A percentile compares a stretch with the other conserved stretches of the same genome.
These are phyloP conservation scores for Theristicus caerulescens DNA, from an alignment of 2,113 vertebrate species.

Conservation along the genomic window DNA sequence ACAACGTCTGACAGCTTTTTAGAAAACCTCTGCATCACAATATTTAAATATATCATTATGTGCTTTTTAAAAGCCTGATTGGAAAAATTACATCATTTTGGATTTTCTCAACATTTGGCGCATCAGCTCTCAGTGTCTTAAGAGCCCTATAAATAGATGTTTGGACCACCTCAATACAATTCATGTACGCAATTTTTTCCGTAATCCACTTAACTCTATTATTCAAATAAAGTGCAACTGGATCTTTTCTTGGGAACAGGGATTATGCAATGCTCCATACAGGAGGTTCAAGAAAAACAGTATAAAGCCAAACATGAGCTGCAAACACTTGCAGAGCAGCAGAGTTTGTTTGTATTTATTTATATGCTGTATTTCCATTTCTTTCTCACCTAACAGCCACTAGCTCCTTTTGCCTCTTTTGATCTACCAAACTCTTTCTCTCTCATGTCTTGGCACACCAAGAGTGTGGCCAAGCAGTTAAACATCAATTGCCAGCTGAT, in stretches of 20 bases:
- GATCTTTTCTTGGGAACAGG: conserved; percentile 14
- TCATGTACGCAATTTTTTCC: conserved; percentile 42
- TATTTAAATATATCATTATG: conserved; percentile 3
- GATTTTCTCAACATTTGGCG: conserved; percentile 34
- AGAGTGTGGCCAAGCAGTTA: background rate
- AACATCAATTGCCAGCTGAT: background rate
- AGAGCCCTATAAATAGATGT: conserved; percentile 53
- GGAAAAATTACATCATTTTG: conserved; percentile 59
- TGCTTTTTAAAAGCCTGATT: conserved; percentile 22
- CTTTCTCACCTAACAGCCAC: background rate
- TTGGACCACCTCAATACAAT: conserved; percentile 50
- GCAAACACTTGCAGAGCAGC: background rate
- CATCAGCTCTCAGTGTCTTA: conserved; percentile 10
- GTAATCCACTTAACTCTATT: conserved; percentile 20
- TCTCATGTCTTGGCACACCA: background rate
- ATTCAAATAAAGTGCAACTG: conserved; percentile 26
- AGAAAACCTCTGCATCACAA: background rate
- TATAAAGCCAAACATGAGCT: background rate
- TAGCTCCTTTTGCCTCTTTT: background rate
- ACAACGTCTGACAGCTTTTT: background rate
- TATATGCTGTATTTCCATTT: background rate
- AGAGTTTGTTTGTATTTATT: conserved; percentile 1
- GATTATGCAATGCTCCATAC: conserved; percentile 19
- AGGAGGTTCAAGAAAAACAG: conserved; percentile 25
- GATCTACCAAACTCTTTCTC: background rate